These are phyloP conservation scores for Platyrinchus mystaceus DNA, from an alignment of 2,797 vertebrate genomes.

Conservation along the genomic window DNA sequence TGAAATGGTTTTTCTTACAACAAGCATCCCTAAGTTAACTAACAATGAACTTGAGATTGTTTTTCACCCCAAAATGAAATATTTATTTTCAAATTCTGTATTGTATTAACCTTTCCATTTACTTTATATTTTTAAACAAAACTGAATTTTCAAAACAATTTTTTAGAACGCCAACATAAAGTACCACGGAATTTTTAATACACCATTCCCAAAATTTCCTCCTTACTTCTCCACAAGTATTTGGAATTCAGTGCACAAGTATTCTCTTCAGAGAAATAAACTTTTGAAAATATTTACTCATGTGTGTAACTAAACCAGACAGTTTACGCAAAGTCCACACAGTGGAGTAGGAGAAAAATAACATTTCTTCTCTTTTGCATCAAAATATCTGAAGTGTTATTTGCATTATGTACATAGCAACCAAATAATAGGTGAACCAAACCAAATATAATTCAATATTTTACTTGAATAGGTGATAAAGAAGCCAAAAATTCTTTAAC, in stretches of 20 bases:
- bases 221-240: not conserved
- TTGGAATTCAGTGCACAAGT: too few species aligned
- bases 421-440: not conserved
- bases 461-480: not conserved
- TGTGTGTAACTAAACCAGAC: not conserved
- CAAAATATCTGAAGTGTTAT: not conserved
- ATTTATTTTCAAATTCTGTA: not conserved
- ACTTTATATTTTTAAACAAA: not conserved
- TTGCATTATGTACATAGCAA: not conserved
- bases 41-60: not conserved
- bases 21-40: not conserved
- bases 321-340: not conserved
- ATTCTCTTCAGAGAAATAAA: not conserved
- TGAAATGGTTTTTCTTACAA: not conserved
- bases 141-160: not conserved
- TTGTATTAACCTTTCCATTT: not conserved
- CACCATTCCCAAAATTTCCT: not conserved
- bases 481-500: not conserved
- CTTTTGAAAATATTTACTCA: not conserved
- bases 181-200: accelerated
- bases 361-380: not conserved
- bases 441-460: not conserved
- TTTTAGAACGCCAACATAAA: not conserved
- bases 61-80: not conserved
- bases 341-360: not conserved